A percentile compares a stretch with the other conserved stretches of the same genome.
phyloP scores from a whole-genome alignment of 2,113 vertebrate genomes.

The Delphinapterus leucas region DNA sequence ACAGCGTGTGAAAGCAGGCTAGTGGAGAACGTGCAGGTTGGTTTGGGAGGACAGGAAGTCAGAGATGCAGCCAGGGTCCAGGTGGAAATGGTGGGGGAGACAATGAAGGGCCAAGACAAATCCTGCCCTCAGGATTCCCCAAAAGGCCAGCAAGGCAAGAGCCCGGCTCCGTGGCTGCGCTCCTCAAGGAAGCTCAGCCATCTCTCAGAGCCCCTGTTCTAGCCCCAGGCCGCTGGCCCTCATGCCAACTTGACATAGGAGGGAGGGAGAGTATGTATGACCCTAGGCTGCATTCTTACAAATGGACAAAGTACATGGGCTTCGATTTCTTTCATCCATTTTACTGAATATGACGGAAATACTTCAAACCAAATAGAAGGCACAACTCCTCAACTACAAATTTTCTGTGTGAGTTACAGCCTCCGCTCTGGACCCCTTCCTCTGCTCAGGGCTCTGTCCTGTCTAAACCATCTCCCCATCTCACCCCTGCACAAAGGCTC shows the following conservation, averaged over 20 bases:
- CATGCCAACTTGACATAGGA: not conserved
- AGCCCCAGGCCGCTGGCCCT: not conserved
- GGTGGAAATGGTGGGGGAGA: not conserved
- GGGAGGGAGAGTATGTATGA: not conserved
- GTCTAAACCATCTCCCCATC: not conserved
- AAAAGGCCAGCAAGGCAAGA: not conserved
- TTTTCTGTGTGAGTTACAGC: not conserved
- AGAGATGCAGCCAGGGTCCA: not conserved
- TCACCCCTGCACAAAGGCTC: not conserved
- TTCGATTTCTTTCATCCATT: not conserved
- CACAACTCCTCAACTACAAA: not conserved
- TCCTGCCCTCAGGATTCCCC: not conserved
- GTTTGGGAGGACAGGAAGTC: not conserved
- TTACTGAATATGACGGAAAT: not conserved
- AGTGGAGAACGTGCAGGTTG: no score
- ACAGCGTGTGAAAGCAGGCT: not conserved
- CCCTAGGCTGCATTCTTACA: not conserved
- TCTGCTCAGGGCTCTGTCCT: not conserved
- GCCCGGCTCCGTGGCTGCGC: accelerated
- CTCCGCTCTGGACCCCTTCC: not conserved
- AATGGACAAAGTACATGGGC: not conserved
- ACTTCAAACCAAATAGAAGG: not conserved
- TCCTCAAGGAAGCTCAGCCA: not conserved
- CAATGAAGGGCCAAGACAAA: not conserved
- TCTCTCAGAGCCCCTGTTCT: not conserved